These are phyloP conservation scores for Stenodema calcarata DNA, from an alignment of 2,888 invertebrate species.

Conservation along the genomic window DNA sequence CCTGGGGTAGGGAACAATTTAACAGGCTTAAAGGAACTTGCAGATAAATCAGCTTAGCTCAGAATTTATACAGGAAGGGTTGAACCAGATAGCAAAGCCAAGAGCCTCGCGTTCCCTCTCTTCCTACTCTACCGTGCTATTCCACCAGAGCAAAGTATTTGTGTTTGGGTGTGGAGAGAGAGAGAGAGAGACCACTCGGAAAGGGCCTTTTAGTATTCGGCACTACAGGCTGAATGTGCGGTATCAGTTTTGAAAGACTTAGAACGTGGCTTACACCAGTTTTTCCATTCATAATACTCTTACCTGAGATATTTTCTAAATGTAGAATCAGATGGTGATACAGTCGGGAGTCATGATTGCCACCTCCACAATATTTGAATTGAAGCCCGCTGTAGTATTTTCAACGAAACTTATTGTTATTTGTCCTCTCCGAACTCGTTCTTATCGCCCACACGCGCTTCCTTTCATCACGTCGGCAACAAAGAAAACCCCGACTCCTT, in stretches of 20 bases:
- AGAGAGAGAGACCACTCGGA: background rate
- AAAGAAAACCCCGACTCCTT: too few species aligned
- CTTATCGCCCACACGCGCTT: too few species aligned
- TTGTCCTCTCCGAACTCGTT: too few species aligned
- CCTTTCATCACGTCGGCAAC: too few species aligned
- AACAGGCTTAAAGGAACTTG: conserved; percentile 48
- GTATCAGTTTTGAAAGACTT: background rate
- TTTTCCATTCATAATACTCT: too few species aligned
- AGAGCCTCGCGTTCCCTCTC: background rate
- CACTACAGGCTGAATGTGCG: background rate
- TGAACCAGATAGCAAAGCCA: conserved; percentile 34
- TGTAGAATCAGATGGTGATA: too few species aligned
- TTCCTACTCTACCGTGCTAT: background rate
- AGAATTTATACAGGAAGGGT: conserved; percentile 38
- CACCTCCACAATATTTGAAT: too few species aligned
- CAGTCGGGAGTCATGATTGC: too few species aligned
- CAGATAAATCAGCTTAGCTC: conserved; percentile 48
- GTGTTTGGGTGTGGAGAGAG: background rate
- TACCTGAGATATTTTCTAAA: too few species aligned
- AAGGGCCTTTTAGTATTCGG: background rate
- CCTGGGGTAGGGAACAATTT: conserved; percentile 38
- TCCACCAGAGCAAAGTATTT: background rate
- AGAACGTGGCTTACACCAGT: too few species aligned
- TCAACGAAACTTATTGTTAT: too few species aligned
- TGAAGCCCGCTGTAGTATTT: too few species aligned